Conservation (phyloP, 2,888 invertebrate genomes). For the Diaprepes abbreviatus region DNA sequence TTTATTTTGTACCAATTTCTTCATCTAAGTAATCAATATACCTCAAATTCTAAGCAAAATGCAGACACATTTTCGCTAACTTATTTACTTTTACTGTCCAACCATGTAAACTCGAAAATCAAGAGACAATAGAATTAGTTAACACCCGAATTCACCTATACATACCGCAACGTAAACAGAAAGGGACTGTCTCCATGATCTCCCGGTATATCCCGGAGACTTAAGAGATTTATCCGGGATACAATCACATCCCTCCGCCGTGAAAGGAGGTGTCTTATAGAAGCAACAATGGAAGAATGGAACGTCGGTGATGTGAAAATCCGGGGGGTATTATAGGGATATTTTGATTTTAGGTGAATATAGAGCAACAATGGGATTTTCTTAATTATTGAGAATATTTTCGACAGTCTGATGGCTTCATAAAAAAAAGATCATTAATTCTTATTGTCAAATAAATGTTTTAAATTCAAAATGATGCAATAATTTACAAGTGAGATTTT, state of each 20-base stretch:
- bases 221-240: conserved; percentile 44
- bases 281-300: conserved; percentile 47
- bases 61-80: no score
- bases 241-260: conserved; percentile 37
- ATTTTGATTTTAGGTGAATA: conserved; percentile 35
- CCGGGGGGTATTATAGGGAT: conserved; percentile 30
- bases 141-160: conserved; percentile 27
- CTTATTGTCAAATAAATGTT: no score
- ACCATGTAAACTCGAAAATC: neutral
- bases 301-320: conserved; percentile 45
- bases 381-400: neutral
- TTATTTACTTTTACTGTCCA: no score
- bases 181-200: conserved; percentile 36
- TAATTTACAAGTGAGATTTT: no score
- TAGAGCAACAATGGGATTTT: conserved; percentile 1
- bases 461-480: no score
- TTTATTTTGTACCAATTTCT: no score
- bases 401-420: no score
- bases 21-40: no score
- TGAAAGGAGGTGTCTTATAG: conserved; percentile 46
- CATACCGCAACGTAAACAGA: conserved; percentile 25
- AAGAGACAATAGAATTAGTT: conserved; percentile 26
- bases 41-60: no score
- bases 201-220: conserved; percentile 41
- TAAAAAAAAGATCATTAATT: no score